Evolutionary conservation across 2,888 invertebrate species (phyloP), one percentile per base, ranked within the genome.

Genomic region (Eristalinus aeneus): DNA sequence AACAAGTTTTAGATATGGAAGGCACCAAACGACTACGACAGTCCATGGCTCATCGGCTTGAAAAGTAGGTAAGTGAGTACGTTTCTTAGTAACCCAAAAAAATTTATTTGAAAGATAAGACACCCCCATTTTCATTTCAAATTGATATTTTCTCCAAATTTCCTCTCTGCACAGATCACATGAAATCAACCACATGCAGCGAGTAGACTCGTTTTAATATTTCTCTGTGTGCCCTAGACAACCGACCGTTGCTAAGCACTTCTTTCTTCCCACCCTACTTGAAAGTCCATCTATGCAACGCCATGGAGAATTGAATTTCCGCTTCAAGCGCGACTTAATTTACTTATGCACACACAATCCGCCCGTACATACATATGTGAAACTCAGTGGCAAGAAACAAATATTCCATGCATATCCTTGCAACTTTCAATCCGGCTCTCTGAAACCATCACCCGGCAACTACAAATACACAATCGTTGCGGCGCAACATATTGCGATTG

Each of bases 401-500:
- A 16, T 8, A n/a, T 16, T 16, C 46, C 16, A 9, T 46, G 46
- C 23, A 56, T 56, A 56, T 23, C 23, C 23, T 23, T 56, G 3
- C 8, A 56, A 56, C 56, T 32, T 34, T 34, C 63, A 63, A 23
- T 31, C 16, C 10, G n/a, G 34, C 20, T 63, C 27, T 11, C 63
- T 0, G 20, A 3, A 46, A 16, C 46, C 63, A 31, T 63, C 63
- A 34, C 20, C 61, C 31, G 34, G 31, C 61, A 63, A 63, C 61
- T 11, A 34, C 34, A 63, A 20, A 63, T 20, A 39, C 27, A 65
- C 65, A 65, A 65, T 64, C 68, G 31, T 68, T 64, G 54, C 27
- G 54, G 39, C 53, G 22, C n/a, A 36, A 58, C 78, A 65, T 65
- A 72, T 72, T 67, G 72, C 27, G 27, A 60, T 72, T 64, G 77